Conservation (phyloP, 2,113 vertebrate species). For the Myodes glareolus region DNA sequence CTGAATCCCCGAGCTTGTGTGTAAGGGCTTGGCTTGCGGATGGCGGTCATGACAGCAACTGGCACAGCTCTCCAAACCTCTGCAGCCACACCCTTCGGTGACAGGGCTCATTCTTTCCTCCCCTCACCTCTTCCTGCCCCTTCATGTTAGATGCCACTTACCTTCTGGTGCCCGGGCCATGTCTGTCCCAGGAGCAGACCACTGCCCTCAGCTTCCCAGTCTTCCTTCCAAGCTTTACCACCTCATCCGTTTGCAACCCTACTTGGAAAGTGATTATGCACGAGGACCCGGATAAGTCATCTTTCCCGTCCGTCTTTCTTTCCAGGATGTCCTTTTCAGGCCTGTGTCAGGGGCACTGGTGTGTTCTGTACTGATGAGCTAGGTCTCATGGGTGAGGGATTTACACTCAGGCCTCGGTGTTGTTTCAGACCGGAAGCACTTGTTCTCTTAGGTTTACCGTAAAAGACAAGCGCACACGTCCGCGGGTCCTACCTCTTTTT, state of each 20-base stretch:
- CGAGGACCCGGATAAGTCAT: background rate
- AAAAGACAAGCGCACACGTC: background rate
- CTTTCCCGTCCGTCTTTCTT: background rate
- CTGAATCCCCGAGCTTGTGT: constrained; percentile 60
- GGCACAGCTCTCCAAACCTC: constrained; percentile 44
- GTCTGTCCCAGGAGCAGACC: background rate
- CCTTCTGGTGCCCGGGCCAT: background rate
- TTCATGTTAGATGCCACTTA: too few species aligned
- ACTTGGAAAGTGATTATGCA: background rate
- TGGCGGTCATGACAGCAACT: constrained; percentile 53
- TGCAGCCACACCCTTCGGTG: background rate
- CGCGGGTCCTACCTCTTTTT: constrained; percentile 4
- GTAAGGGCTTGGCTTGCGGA: constrained; percentile 70
- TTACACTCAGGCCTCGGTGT: background rate
- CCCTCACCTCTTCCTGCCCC: background rate
- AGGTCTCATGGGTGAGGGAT: background rate
- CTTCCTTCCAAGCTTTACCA: background rate
- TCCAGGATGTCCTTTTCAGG: background rate
- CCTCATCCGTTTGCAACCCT: background rate
- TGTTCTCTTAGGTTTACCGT: background rate
- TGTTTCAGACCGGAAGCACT: background rate
- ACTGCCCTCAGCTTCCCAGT: background rate
- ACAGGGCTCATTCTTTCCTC: constrained; percentile 42
- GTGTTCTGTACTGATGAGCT: background rate
- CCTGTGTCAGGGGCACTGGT: too few species aligned